Evolutionary conservation across 2,888 invertebrate species (phyloP).

Genomic region (Stenchaetothrips biformis): DNA sequence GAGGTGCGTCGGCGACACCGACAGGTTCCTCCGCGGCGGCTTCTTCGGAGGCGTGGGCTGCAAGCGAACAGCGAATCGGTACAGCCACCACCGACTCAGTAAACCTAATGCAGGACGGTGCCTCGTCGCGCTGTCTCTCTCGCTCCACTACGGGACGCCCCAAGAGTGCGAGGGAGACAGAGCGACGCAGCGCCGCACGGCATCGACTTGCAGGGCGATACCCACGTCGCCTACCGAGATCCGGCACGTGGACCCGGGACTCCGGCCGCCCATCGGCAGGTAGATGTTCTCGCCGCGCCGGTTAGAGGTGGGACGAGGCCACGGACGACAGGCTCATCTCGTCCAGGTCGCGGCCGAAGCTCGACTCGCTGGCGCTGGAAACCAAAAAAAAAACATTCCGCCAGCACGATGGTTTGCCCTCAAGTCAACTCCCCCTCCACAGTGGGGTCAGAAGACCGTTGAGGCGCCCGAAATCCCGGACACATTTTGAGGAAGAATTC

Average conservation of each 20-base stretch:
- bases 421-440: background rate
- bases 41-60: conserved; percentile 85
- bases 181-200: too few relatives aligned
- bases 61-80: conserved; percentile 35
- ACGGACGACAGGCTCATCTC: conserved; percentile 58
- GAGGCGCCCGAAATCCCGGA: too few relatives aligned
- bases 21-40: conserved; percentile 79
- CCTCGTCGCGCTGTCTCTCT: too few relatives aligned
- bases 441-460: too few relatives aligned
- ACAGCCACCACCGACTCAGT: too few relatives aligned
- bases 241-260: conserved; percentile 56
- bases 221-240: conserved; percentile 53
- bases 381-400: background rate
- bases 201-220: too few relatives aligned
- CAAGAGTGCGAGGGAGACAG: too few relatives aligned
- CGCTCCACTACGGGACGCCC: too few relatives aligned
- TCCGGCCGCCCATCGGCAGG: conserved; percentile 55
- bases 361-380: background rate
- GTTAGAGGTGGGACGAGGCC: conserved; percentile 51
- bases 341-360: conserved; percentile 51
- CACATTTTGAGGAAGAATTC: too few relatives aligned
- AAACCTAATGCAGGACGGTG: too few relatives aligned
- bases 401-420: background rate
- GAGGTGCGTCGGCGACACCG: conserved; percentile 77
- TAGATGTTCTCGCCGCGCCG: conserved; percentile 46